Evolutionary conservation across 2,888 invertebrate genomes (phyloP), one percentile per base, ranked within the genome.

Genomic region (Scelioninae gen. 2): DNA sequence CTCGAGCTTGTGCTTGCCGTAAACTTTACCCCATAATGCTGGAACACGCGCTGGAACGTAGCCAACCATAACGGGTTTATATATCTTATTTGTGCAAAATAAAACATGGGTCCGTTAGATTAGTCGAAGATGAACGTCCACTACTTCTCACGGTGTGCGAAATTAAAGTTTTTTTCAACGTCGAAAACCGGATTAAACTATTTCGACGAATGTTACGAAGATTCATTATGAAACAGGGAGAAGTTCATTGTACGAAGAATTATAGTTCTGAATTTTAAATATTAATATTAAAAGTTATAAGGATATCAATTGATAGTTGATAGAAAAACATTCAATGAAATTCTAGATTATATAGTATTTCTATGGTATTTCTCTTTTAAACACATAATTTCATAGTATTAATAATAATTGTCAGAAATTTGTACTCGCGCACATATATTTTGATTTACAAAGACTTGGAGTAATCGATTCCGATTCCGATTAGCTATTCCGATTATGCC

Each of bases 81-180:
- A 55, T 55, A 76, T 74, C 77, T 78, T 81, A 80, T 81, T 80
- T 82, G 65, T 78, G 79, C 78, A 77, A 83, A 83, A 77, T 80
- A 81, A 80, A 81, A 79, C 80, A 73, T 77, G 70, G 78, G 67
- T 83, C 84, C 84, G 85, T 85, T 85, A 85, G 80, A 79, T 78
- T 75, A 68, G 61, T 68, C 57, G 28, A 73, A 46, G 73, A 71
- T 55, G 58, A 71, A 61, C 43, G 63, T 67, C 64, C 45, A 60
- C 41, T 37, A 33, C 45, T 67, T 61, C 39, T 58, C 60, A 13
- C 15, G 41, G 19, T 31, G 48, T 50, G 60, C 64, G 45, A 71
- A 76, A 74, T 73, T 65, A 63, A 76, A 68, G 57, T 19, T 58
- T 60, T 33, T 53, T 58, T 65, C 48, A 70, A 28, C 28, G 33